Evolutionary conservation across 1,140 invertebrate genomes (phyloP).

Genomic region (Conopomorpha cramerella): DNA sequence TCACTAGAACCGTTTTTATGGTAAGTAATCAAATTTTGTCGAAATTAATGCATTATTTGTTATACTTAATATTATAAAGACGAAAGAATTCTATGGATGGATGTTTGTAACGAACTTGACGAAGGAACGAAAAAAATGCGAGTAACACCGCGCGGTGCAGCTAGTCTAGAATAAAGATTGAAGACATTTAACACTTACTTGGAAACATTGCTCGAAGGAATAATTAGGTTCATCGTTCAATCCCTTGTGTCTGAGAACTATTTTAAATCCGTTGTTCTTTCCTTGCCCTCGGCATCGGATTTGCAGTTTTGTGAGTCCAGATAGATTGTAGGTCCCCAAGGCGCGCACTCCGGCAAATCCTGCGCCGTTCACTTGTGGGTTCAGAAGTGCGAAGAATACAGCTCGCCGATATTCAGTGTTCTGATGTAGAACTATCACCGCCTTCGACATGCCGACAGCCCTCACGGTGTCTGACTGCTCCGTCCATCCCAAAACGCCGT

Average conservation of each 20-base stretch:
- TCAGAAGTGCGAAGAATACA: constrained; percentile 69
- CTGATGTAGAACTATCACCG: constrained; percentile 60
- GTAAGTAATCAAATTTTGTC: no score
- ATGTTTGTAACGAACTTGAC: no score
- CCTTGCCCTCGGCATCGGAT: constrained; percentile 66
- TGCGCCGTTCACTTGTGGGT: constrained; percentile 72
- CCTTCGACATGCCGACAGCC: constrained; percentile 70
- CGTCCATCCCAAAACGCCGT: constrained; percentile 53
- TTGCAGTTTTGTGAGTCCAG: constrained; percentile 52
- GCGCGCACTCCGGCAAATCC: constrained; percentile 69
- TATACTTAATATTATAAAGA: no score
- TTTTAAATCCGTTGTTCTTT: constrained; percentile 62
- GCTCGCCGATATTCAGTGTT: constrained; percentile 67
- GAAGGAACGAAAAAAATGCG: no score
- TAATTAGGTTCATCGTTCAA: constrained; percentile 59
- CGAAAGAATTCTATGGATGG: no score
- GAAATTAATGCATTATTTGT: no score
- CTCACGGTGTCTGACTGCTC: constrained; percentile 71
- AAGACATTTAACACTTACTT: constrained; percentile 55
- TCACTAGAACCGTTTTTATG: no score
- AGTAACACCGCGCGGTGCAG: no score
- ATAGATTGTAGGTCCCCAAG: constrained; percentile 50
- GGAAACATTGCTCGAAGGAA: constrained; percentile 70
- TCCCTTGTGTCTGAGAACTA: constrained; percentile 65
- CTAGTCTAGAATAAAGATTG: no score